Evolutionary conservation across 2,113 vertebrate species (phyloP), one percentile per base, ranked within the genome.

Genomic region (Hyla sarda): DNA sequence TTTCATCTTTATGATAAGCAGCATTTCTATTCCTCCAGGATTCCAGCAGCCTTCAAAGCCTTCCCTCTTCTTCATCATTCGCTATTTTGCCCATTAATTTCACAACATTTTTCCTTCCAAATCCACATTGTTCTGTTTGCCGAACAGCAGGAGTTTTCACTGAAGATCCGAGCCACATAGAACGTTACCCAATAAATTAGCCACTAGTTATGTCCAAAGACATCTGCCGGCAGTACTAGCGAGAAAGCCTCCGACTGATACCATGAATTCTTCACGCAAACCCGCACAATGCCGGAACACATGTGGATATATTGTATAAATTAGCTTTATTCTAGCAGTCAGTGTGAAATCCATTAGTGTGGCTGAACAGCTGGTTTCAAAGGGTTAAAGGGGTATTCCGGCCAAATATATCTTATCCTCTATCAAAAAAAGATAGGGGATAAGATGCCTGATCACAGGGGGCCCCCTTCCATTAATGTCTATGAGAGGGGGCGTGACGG

Each of bases 11-110:
- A 50, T 50, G 45, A 11, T 75, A 28, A 47, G 13, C 73, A 45
- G 32, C 17, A 23, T 37, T 10, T 16, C 73, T 6, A 4, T 25
- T 14, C 41, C 30, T 25, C 13, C 41, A n/a, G 37, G 21, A 50
- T 75, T 17, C 73, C 73, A 8, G 14, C 45, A 28, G 45, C 45
- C 72, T 75, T 75, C 73, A 75, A 50, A 75, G 73, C 45, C 73
- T 1, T 28, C 28, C 0, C 73, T 25, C 73, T 28, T 75, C n/a
- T 48, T 75, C 45, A 16, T 25, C n/a, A 5, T 50, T n/a, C 41
- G 13, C 3, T 13, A 16, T 28, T 75, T 75, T 75, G 21, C 45
- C 73, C 73, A 50, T 47, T 75, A 48, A 25, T 75, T 75, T 28
- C 41, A 75, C 37, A 48, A 48, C 50, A 50, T 50, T 75, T 75